These are phyloP conservation scores for Champsocephalus gunnari DNA, from an alignment of 2,797 vertebrate species.

Conservation along the genomic window DNA sequence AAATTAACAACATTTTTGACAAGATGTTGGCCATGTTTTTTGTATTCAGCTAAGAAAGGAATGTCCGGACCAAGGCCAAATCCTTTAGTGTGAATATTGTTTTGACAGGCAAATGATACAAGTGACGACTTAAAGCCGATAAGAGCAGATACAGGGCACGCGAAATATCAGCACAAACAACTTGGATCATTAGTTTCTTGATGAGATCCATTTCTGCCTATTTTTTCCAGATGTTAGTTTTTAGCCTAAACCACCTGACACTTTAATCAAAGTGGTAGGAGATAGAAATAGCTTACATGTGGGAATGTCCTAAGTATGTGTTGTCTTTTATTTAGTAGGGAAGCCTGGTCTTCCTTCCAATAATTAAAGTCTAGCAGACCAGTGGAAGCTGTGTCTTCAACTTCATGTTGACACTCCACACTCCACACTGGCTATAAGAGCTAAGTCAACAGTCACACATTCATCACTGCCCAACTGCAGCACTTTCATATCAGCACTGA, in stretches of 20 bases:
- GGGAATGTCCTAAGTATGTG: background rate
- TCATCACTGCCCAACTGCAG: constrained; percentile 26
- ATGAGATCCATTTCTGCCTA: background rate
- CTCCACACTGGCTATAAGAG: constrained; percentile 44
- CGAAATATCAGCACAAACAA: too few relatives aligned
- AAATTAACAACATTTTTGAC: too few relatives aligned
- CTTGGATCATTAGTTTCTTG: too few relatives aligned
- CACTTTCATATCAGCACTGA: constrained; percentile 20
- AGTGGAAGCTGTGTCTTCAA: constrained; percentile 14
- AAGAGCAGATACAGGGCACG: too few relatives aligned
- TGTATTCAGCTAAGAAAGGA: too few relatives aligned
- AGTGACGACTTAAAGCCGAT: too few relatives aligned
- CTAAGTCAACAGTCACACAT: constrained; percentile 37
- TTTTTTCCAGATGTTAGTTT: constrained; percentile 63
- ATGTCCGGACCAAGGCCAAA: too few relatives aligned
- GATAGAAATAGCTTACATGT: background rate
- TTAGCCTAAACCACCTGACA: background rate
- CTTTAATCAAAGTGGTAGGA: background rate
- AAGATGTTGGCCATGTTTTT: too few relatives aligned
- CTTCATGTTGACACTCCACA: constrained; percentile 28
- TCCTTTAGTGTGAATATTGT: too few relatives aligned
- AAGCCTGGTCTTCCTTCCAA: background rate
- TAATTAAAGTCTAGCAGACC: background rate
- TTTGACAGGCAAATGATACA: too few relatives aligned
- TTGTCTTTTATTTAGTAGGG: background rate